Evolutionary conservation across 2,888 invertebrate genomes (phyloP).

Genomic region (Chaitophorus viminalis): DNA sequence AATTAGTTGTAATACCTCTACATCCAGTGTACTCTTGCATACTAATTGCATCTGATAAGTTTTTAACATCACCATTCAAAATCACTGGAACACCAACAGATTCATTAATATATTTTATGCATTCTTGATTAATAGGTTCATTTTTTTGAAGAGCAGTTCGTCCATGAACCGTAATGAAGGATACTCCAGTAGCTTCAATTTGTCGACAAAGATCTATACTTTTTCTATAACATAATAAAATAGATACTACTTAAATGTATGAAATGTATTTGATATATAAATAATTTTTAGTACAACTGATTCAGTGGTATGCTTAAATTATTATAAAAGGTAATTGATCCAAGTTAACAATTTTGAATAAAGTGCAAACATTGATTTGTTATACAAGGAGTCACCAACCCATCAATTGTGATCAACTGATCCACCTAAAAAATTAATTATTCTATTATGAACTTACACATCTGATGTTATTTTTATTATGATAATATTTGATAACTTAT

Average conservation of each 20-base stretch:
- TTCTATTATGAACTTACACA: too few species aligned
- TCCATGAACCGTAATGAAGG: constrained; percentile 91
- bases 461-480: too few species aligned
- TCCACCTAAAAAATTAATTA: too few species aligned
- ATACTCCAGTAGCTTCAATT: constrained; percentile 85
- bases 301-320: neutral
- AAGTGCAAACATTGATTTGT: too few species aligned
- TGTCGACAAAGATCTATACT: constrained; percentile 84
- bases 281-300: neutral
- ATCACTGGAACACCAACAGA: constrained; percentile 83
- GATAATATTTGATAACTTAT: too few species aligned
- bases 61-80: constrained; percentile 91
- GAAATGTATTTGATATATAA: neutral
- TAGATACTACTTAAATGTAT: neutral
- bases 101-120: constrained; percentile 78
- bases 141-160: constrained; percentile 84
- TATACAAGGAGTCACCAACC: too few species aligned
- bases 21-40: constrained; percentile 77
- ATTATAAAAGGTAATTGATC: neutral
- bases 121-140: constrained; percentile 77
- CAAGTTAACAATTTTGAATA: too few species aligned
- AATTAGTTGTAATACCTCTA: constrained; percentile 70
- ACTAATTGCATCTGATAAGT: constrained; percentile 76
- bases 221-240: constrained; percentile 67
- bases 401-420: too few species aligned